Conservation (phyloP, 2,888 invertebrate genomes). For the Tubiluchus corallicola region DNA sequence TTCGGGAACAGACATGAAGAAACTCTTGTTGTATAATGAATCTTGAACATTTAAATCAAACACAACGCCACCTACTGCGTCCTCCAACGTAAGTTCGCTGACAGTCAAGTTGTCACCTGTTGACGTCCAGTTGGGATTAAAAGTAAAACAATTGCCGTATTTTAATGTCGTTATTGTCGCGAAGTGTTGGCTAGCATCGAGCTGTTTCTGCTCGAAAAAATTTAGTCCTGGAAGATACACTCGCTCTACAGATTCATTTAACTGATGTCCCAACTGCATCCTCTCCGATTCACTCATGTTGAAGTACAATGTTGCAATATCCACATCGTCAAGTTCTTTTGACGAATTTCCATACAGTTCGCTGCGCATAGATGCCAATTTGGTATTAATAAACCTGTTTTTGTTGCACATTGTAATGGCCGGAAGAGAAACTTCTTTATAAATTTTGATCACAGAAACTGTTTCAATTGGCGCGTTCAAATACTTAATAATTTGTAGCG, state of each 20-base stretch:
- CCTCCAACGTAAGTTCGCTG: not conserved
- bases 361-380: no score
- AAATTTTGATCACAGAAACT: not conserved
- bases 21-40: no score
- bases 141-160: conserved; percentile 1
- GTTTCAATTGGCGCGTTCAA: not conserved
- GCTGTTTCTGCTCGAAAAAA: not conserved
- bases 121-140: not conserved
- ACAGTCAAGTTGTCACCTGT: not conserved
- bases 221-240: not conserved
- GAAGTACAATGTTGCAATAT: no score
- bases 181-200: no score
- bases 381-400: no score
- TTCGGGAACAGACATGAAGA: no score
- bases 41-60: no score
- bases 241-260: not conserved
- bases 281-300: no score
- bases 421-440: not conserved
- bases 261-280: not conserved
- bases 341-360: no score
- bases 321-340: no score
- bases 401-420: not conserved
- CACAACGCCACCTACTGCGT: not conserved
- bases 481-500: not conserved
- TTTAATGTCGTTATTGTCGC: no score